These are phyloP conservation scores for Pseudococcus viburni DNA, from an alignment of 2,888 invertebrate species.

Conservation along the genomic window DNA sequence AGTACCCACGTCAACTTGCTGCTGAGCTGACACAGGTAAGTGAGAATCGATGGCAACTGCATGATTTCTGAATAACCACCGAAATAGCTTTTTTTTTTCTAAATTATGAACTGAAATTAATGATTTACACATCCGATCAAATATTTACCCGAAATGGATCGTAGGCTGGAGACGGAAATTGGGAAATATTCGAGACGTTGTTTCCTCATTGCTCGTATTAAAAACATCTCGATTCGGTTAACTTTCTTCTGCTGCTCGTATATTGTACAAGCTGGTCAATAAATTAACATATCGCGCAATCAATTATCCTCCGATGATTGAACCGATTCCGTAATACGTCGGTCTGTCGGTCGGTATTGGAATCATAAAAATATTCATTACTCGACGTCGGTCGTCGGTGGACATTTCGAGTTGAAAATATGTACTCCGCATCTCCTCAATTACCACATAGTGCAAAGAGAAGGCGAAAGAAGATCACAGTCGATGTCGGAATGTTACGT, in stretches of 20 bases:
- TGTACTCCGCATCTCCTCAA: not conserved
- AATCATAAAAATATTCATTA: conserved; percentile 26
- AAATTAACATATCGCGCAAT: conserved; percentile 21
- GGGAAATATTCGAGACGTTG: not conserved
- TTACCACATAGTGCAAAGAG: not conserved
- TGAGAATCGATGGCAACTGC: not conserved
- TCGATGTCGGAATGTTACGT: conserved; percentile 21
- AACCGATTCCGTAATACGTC: conserved; percentile 41
- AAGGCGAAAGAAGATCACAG: not conserved
- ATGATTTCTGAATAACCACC: not conserved
- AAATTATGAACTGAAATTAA: not conserved
- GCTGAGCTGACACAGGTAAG: not conserved
- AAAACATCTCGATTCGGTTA: not conserved
- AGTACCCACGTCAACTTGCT: not conserved
- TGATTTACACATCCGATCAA: not conserved
- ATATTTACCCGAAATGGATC: not conserved
- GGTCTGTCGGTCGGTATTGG: not conserved
- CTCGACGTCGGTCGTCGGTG: not conserved
- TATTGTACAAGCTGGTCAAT: not conserved
- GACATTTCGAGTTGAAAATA: conserved; percentile 18
- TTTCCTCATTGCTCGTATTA: not conserved
- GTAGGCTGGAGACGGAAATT: not conserved
- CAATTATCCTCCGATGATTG: conserved; percentile 16
- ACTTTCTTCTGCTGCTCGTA: conserved; percentile 16
- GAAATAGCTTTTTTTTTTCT: not conserved